Base-by-base conservation (phyloP, 1,140 invertebrate species). In the Papilio machaon region DNA sequence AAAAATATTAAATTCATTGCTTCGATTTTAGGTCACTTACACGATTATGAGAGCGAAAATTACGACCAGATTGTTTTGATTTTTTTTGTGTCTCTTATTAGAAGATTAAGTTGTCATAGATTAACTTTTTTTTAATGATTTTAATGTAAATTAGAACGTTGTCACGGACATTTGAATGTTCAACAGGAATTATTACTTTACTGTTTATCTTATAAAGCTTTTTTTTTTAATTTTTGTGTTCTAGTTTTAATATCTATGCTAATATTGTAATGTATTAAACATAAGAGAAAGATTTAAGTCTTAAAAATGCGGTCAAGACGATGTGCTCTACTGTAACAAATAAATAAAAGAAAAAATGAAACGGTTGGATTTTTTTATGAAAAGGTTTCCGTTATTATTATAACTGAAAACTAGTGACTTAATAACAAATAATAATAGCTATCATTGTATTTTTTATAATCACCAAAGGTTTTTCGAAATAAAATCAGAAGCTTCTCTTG, bases 81-180 rank as follows among this genome's bases (percentile, higher is more conserved):
- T 46, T 47, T 47, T 52, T 23, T 23, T 76, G 43, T 35, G 73
- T 43, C 30, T 43, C 52, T 78, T 30, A 30, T 30, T 78, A 78
- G 47, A 58, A 78, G 54, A 43, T 60, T 54, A 54, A 52, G 15
- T 60, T 78, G 76, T 60, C 76, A 78, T 47, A 23, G 76, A 60
- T 78, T 58, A 78, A 78, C 30, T n/a, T 78, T 49, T 60, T 78
- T 58, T 77, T 58, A 77, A 35, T 6, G n/a, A 30, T 76, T 76
- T 70, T 7, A 70, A 70, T 70, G 30, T 35, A 70, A 70, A 70
- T 70, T 70, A 70, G 64, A 15, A 70, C 64, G 13, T 70, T 11
- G 64, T 70, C 64, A 70, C 64, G 64, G 30, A 35, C 30, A 70
- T 70, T 70, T 70, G 7, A 70, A 70, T 70, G 13, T 70, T 64